These are phyloP conservation scores for Frieseomelitta varia DNA, from an alignment of 1,140 invertebrate species.

Conservation along the genomic window DNA sequence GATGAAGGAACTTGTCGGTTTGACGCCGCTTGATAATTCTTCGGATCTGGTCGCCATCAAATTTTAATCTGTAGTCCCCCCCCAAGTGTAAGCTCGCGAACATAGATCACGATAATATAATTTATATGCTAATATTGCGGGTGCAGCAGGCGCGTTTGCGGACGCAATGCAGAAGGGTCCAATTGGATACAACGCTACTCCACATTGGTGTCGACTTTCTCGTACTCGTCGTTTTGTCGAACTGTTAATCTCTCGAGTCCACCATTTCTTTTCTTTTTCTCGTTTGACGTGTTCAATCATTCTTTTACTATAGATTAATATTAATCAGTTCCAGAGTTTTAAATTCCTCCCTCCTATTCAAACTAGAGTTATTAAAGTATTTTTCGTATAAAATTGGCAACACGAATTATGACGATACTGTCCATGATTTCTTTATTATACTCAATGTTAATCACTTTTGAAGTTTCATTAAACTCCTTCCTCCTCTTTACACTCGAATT, in stretches of 20 bases:
- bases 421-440: too few relatives aligned
- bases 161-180: slow-evolving; percentile 37
- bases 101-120: slow-evolving; percentile 81
- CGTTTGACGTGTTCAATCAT: background rate
- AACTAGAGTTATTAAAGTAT: too few relatives aligned
- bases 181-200: slow-evolving; percentile 40
- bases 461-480: too few relatives aligned
- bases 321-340: background rate
- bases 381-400: too few relatives aligned
- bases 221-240: background rate
- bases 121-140: slow-evolving; percentile 80
- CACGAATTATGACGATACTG: too few relatives aligned
- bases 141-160: slow-evolving; percentile 50
- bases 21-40: slow-evolving; percentile 41
- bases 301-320: background rate
- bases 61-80: slow-evolving; percentile 70
- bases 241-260: background rate
- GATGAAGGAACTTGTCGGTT: slow-evolving; percentile 44
- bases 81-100: slow-evolving; percentile 45
- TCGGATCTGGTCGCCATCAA: slow-evolving; percentile 47
- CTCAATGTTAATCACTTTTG: too few relatives aligned
- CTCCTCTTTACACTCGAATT: too few relatives aligned
- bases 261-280: background rate
- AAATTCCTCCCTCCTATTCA: background rate
- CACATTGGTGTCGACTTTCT: slow-evolving; percentile 45